phyloP scores from a whole-genome alignment of 2,113 vertebrate genomes.

The Corydoras sp. region DNA sequence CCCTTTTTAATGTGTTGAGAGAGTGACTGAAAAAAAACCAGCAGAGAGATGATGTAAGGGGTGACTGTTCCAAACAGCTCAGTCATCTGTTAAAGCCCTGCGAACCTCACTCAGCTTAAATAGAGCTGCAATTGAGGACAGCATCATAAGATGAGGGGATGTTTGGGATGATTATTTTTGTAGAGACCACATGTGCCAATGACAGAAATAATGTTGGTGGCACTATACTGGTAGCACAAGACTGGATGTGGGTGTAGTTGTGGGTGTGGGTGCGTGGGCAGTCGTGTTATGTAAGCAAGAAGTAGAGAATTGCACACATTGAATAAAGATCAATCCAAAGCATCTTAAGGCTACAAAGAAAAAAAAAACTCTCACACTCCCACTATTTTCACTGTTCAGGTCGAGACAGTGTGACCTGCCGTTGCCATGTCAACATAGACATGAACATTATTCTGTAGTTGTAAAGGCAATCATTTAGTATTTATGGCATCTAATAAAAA shows the following conservation, averaged over 20 bases:
- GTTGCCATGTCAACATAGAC: too few species aligned
- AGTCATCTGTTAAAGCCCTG: not conserved
- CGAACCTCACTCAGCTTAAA: not conserved
- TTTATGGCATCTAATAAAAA: too few species aligned
- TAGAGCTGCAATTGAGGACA: not conserved
- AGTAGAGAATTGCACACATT: constrained; percentile 9
- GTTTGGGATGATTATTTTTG: too few species aligned
- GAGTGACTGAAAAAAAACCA: too few species aligned
- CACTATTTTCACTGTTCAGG: not conserved
- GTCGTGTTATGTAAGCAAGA: constrained; percentile 34
- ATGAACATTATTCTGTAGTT: too few species aligned
- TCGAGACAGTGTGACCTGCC: too few species aligned
- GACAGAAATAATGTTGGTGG: too few species aligned
- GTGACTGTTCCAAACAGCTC: not conserved
- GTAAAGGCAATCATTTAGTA: too few species aligned
- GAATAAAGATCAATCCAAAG: constrained; percentile 28
- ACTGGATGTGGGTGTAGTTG: not conserved
- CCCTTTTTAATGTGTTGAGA: too few species aligned
- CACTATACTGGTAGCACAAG: not conserved
- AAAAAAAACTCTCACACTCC: constrained; percentile 9
- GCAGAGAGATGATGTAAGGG: constrained; percentile 10
- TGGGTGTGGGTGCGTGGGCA: not conserved
- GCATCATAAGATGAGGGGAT: not conserved
- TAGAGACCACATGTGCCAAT: too few species aligned
- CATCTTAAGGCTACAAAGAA: not conserved